These are phyloP conservation scores for Neelides folsomi DNA, from an alignment of 2,888 invertebrate species.

Conservation along the genomic window DNA sequence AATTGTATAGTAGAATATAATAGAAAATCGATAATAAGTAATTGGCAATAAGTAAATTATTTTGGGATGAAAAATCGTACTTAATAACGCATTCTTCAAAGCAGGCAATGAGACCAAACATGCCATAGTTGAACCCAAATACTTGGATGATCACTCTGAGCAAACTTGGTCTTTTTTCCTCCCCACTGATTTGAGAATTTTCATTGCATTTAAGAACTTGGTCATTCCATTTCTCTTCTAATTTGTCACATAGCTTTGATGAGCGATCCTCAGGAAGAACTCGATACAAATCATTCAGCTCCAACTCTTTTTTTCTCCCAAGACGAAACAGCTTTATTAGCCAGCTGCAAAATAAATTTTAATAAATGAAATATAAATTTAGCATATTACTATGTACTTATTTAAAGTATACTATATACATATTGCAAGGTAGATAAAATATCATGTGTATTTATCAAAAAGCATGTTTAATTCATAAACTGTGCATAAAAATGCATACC, in stretches of 20 bases:
- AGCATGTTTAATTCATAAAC: too few relatives aligned
- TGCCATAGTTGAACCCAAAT: constrained; percentile 35
- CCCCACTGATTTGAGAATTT: neutral
- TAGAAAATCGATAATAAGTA: too few relatives aligned
- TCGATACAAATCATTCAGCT: constrained; percentile 58
- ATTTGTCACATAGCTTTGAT: constrained; percentile 49
- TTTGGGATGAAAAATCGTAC: constrained; percentile 1
- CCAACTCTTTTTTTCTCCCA: constrained; percentile 58
- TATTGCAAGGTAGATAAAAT: too few relatives aligned
- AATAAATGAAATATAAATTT: neutral
- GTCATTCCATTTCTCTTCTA: constrained; percentile 39
- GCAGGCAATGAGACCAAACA: constrained; percentile 36
- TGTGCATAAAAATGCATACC: too few relatives aligned
- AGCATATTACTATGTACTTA: too few relatives aligned
- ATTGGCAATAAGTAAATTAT: too few relatives aligned
- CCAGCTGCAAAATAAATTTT: constrained; percentile 52
- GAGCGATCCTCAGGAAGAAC: constrained; percentile 57
- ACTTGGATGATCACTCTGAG: neutral
- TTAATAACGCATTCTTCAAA: constrained; percentile 34
- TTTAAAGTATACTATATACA: too few relatives aligned
- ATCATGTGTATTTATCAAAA: too few relatives aligned
- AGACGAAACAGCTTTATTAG: constrained; percentile 60
- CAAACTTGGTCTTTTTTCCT: constrained; percentile 5
- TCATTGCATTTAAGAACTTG: constrained; percentile 14
- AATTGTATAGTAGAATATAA: too few relatives aligned